Base-by-base conservation (phyloP, 2,888 invertebrate species). In the Epirrhoe tristata region DNA sequence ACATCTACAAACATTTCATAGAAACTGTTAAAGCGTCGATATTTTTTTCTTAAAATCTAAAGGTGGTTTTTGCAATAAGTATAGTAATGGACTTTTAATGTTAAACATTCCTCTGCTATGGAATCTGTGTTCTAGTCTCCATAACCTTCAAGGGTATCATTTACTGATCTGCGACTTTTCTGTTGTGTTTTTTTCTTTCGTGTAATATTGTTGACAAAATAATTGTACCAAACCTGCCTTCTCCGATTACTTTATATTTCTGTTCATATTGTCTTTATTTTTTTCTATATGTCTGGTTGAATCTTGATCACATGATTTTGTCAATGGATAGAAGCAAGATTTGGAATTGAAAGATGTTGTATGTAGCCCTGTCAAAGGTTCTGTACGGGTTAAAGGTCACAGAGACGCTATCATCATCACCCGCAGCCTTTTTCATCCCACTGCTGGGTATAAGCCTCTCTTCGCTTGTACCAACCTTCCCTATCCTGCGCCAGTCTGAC, bases 31-130 rank as follows among this genome's bases (percentile, higher is more conserved):
- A 24, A 24, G 24, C 24, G 24, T 48, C 14, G 16, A 50, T 16
- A 31, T 57, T 63, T 59, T 64, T 65, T 66, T 34, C 56, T 14
- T 48, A 58, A 53, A 65, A 48, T 59, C 16, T 43, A 53, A 64
- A 67, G 24, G 1, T 24, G 24, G 60, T 69, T 73, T 72, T 74
- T 72, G 61, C 53, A 53, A 68, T n/a, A n/a, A n/a, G n/a, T 61
- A 58, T 69, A 65, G 51, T 74, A 72, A 75, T 77, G 70, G 66
- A 69, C 62, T 71, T 75, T 71, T 74, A 74, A 75, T 74, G 71
- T 63, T 53, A 63, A 56, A 66, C 43, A 70, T 67, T 70, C 65
- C 53, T 67, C 53, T 58, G 50, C 62, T 64, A 50, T 55, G 60
- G 36, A 6, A 63, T 67, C 36, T 61, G 67, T 61, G 67, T 65